Evolutionary conservation across 2,888 invertebrate species (phyloP), one percentile per base, ranked within the genome.

Genomic region (Branchipolynoe longqiensis): DNA sequence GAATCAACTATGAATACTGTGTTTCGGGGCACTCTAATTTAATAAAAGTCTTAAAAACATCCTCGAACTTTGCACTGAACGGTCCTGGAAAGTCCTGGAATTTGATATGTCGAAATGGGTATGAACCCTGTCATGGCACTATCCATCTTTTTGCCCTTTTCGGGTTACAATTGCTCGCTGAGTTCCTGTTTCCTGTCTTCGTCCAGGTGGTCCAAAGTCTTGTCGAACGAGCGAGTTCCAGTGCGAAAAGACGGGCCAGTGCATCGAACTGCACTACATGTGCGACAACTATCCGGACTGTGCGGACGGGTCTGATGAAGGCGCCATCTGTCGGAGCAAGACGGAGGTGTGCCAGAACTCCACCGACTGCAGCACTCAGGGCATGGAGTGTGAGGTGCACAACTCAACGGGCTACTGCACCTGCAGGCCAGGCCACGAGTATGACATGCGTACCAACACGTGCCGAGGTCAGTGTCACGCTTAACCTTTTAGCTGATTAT

Each of bases 281-380:
- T 85, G 85, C 58, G 85, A 85, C 58, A 73, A 83, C 38, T 85
- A 85, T 74, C 78, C 73, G 2, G 83, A 85, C 74, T 85, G 85
- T 38, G 85, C 83, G 0, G 85, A 85, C 59, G 41, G 74, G 0
- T 64, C 64, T 8, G 85, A 85, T 25, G 85, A 85, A 31, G 54
- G 64, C 22, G 48, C 56, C 0, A 28, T 85, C 28, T 85, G 85
- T n/a, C n/a, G n/a, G n/a, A n/a, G n/a, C n/a, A n/a, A n/a, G n/a
- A n/a, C n/a, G n/a, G n/a, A n/a, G n/a, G n/a, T n/a, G 56, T 69
- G 69, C 18, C 8, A 36, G 36, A 33, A 36, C 36, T 0, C 36
- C 36, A 41, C 3, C 2, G 48, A 78, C 48, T 78, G 78, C 18
- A 41, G 22, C 28, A 22, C 3, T 3, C 6, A 12, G 8, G 28